A percentile compares a stretch with the other conserved stretches of the same genome.
phyloP scores from a whole-genome alignment of 2,113 vertebrate genomes.

The Saguinus imperator region DNA sequence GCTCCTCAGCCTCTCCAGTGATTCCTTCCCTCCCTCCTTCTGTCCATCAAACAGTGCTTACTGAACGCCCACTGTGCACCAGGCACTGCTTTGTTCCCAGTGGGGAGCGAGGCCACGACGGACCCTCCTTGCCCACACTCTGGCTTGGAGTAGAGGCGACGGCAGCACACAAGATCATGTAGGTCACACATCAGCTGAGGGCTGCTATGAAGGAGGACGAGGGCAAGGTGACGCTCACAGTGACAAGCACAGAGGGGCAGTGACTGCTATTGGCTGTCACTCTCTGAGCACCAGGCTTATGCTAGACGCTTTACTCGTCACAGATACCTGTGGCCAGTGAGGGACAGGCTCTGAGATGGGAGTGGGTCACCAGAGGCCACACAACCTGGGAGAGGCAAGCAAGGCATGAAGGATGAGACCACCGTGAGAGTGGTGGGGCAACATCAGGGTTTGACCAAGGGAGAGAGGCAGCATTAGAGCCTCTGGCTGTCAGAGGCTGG shows the following conservation, averaged over 20 bases:
- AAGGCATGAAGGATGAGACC: not conserved
- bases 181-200: not conserved
- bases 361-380: not conserved
- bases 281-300: not conserved
- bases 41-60: not conserved
- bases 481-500: not conserved
- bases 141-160: rapidly evolving
- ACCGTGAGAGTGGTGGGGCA: not conserved
- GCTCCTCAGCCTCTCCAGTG: not conserved
- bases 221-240: not conserved
- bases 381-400: not conserved
- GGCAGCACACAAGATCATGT: not conserved
- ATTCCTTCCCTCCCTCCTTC: not conserved
- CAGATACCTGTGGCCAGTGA: not conserved
- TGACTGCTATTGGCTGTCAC: not conserved
- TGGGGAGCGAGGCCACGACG: not conserved
- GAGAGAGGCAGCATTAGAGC: not conserved
- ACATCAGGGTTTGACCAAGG: not conserved
- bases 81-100: not conserved
- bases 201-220: not conserved
- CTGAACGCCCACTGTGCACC: not conserved
- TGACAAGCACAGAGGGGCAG: not conserved
- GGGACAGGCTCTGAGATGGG: not conserved
- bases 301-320: not conserved
- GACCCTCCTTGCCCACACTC: not conserved